A percentile compares a stretch with the other conserved stretches of the same genome.
Conservation (phyloP, 2,888 invertebrate genomes). For the Sarcophaga variegata region DNA sequence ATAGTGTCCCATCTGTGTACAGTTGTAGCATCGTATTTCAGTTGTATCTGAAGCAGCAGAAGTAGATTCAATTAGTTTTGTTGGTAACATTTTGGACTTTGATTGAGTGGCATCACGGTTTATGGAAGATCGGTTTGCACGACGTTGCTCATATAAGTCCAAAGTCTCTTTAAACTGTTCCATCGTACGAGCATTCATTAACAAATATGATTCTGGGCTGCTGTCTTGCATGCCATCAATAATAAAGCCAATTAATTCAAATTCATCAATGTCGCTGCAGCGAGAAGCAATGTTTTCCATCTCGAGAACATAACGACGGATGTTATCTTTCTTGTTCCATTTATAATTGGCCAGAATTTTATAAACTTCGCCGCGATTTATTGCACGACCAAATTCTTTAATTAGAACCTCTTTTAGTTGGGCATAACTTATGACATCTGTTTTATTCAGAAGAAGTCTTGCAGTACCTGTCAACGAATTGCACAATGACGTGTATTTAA, state of each 20-base stretch:
- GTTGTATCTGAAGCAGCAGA: background rate
- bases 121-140: conserved; percentile 15
- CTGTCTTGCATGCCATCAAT: conserved; percentile 52
- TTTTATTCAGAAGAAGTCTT: conserved; percentile 24
- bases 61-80: background rate
- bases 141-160: conserved; percentile 53
- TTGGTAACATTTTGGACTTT: background rate
- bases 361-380: conserved; percentile 32
- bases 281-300: conserved; percentile 56
- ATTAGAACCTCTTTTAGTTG: background rate
- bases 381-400: conserved; percentile 23
- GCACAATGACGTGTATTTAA: conserved; percentile 16
- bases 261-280: conserved; percentile 40
- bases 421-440: conserved; percentile 18
- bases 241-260: conserved; percentile 41
- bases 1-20: conserved; percentile 38
- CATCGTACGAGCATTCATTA: conserved; percentile 58
- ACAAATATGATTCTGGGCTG: conserved; percentile 43
- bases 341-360: conserved; percentile 27
- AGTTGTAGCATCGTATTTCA: too few relatives aligned
- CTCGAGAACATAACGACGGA: conserved; percentile 59
- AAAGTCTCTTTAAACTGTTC: conserved; percentile 52
- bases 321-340: conserved; percentile 52
- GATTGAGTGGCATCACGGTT: background rate
- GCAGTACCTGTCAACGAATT: conserved; percentile 24